Evolutionary conservation across 2,888 invertebrate genomes (phyloP), one percentile per base, ranked within the genome.

Genomic region (Anthrax anthrax): DNA sequence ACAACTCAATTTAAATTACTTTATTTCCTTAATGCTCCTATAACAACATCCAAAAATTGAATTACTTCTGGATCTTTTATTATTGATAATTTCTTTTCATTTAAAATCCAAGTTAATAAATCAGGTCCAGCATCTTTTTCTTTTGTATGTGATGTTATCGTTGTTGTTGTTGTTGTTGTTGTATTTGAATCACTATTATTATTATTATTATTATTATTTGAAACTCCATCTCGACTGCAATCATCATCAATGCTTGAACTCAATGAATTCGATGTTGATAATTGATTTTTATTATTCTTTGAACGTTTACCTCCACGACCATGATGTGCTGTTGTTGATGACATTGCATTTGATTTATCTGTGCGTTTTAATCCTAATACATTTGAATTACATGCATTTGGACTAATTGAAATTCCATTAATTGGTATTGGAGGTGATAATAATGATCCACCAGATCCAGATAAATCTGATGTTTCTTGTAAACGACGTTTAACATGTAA

Each of bases 401-500:
- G 1, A 6, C 17, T 8, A 17, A 18, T 2, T 5, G 2, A 6
- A 40, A 14, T 18, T 16, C 9, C 14, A 18, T 18, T 17, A 23
- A 19, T 44, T 42, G 32, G 18, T 37, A n/a, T n/a, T 18, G 12
- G 34, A 32, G 18, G 10, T 32, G 13, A 19, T 44, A 36, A 18
- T 44, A 18, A 16, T 18, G 27, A 23, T 5, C 38, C 39, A 6
- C 8, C 5, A 6, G 4, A 4, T 6, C 4, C 23, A 23, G 23
- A 23, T 6, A 53, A 47, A 0, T 55, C 48, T 1, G 47, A 23
- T 16, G 57, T 56, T 47, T 64, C 62, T 41, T 63, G 64, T n/a
- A 67, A 44, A 1, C 66, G 59, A 0, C 65, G 58, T 50, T 66
- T 67, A 0, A 67, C 64, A 42, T 67, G 67, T 19, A 62, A 43